Conservation (phyloP, 2,888 invertebrate species). For the Leucoptera coffeella region DNA sequence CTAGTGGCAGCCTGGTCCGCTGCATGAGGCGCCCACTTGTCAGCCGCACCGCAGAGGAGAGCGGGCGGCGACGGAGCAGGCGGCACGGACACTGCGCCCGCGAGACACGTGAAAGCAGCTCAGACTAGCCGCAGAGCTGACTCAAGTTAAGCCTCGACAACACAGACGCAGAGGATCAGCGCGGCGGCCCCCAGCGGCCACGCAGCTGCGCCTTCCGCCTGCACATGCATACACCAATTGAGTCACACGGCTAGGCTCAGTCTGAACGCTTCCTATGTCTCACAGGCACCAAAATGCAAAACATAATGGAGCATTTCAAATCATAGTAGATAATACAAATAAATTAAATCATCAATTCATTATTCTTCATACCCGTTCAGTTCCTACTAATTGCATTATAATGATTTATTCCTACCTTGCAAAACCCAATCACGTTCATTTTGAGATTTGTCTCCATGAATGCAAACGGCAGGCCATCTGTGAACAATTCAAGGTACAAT, state of each 20-base stretch:
- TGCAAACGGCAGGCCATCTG: slow-evolving; percentile 79
- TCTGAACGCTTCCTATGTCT: slow-evolving; percentile 10
- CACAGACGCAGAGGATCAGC: slow-evolving; percentile 25
- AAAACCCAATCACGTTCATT: slow-evolving; percentile 90
- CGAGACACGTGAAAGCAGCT: slow-evolving; percentile 38
- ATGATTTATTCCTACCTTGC: slow-evolving; percentile 54
- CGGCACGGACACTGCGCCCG: slow-evolving; percentile 14
- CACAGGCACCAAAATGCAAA: background rate
- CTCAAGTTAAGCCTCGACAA: slow-evolving; percentile 32
- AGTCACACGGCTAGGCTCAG: too few species aligned
- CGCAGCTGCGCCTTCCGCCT: slow-evolving; percentile 35
- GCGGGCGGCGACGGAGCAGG: slow-evolving; percentile 12
- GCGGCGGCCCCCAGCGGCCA: slow-evolving; percentile 17
- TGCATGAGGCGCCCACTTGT: too few species aligned
- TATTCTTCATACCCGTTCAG: too few species aligned
- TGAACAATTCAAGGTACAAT: slow-evolving; percentile 7
- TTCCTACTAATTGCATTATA: too few species aligned
- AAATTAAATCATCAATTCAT: too few species aligned
- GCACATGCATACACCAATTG: slow-evolving; percentile 43
- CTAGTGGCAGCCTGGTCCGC: too few species aligned
- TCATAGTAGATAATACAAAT: too few species aligned
- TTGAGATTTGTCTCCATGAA: slow-evolving; percentile 93
- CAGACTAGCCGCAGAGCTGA: slow-evolving; percentile 36
- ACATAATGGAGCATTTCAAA: background rate
- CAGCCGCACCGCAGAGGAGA: background rate